Evolutionary conservation across 1,140 invertebrate species (phyloP).

Genomic region (Brachionus koreanus): DNA sequence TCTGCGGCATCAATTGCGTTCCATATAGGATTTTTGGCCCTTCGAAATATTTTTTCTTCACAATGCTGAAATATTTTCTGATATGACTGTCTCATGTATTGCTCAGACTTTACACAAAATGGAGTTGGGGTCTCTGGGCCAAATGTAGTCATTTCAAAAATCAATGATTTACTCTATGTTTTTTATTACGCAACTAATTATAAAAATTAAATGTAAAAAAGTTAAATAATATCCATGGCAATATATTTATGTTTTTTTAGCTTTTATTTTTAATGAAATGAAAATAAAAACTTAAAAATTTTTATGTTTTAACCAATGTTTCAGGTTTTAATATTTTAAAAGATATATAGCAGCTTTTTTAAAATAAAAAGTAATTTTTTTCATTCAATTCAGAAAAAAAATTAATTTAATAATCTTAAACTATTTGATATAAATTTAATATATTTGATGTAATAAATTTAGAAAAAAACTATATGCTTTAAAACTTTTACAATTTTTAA

Average conservation of each 20-base stretch:
- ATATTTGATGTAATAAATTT: too few relatives aligned
- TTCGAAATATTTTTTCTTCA: neutral
- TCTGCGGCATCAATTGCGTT: neutral
- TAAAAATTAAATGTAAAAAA: neutral
- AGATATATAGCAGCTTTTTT: too few relatives aligned
- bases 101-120: conserved; percentile 19
- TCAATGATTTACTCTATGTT: neutral
- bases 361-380: too few relatives aligned
- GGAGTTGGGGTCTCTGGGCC: conserved; percentile 6
- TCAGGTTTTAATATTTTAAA: too few relatives aligned
- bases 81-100: neutral
- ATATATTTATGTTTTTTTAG: neutral
- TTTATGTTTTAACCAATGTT: too few relatives aligned
- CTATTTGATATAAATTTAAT: too few relatives aligned
- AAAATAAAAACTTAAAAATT: too few relatives aligned
- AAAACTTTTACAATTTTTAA: too few relatives aligned
- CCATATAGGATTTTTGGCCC: neutral
- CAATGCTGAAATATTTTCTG: conserved; percentile 11
- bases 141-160: conserved; percentile 34
- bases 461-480: too few relatives aligned
- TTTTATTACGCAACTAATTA: neutral
- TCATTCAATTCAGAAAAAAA: too few relatives aligned
- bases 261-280: too few relatives aligned
- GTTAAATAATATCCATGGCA: neutral
- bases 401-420: too few relatives aligned